Conservation (phyloP, 2,888 invertebrate species). For the Drosophila siamana region DNA sequence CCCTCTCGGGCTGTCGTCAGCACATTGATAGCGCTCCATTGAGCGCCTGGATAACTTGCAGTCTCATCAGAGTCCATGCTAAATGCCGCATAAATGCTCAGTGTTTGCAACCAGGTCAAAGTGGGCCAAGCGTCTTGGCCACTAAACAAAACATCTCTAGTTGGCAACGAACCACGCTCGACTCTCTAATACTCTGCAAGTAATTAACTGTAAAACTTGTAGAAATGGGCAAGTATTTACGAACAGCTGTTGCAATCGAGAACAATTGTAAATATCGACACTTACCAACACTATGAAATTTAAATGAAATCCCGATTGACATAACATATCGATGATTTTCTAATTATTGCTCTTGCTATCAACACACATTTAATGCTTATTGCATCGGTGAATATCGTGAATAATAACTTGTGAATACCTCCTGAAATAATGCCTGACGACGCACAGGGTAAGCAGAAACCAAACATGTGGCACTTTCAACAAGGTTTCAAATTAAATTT, state of each 20-base stretch:
- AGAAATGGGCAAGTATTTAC: not conserved
- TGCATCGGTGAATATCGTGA: no score
- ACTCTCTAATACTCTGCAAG: not conserved
- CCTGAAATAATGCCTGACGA: not conserved
- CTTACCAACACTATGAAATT: not conserved
- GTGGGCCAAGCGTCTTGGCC: conserved; percentile 6
- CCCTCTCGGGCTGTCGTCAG: not conserved
- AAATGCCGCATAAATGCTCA: conserved; percentile 50
- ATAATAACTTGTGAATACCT: not conserved
- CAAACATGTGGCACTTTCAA: conserved; percentile 49
- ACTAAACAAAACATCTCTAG: conserved; percentile 1
- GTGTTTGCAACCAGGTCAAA: conserved; percentile 22
- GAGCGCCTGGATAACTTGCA: conserved; percentile 53
- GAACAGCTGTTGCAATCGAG: not conserved
- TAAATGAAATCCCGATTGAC: not conserved
- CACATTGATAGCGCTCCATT: conserved; percentile 55
- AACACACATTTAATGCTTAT: not conserved
- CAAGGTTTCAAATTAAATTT: conserved; percentile 72
- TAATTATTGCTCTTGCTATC: not conserved
- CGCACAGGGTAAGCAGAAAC: conserved; percentile 25
- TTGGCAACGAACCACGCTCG: not conserved
- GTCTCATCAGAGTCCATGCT: conserved; percentile 48
- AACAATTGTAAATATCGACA: not conserved
- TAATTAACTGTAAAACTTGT: not conserved
- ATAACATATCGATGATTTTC: not conserved